These are phyloP conservation scores for Zosterops borbonicus DNA, from an alignment of 2,113 vertebrate genomes.

Conservation along the genomic window DNA sequence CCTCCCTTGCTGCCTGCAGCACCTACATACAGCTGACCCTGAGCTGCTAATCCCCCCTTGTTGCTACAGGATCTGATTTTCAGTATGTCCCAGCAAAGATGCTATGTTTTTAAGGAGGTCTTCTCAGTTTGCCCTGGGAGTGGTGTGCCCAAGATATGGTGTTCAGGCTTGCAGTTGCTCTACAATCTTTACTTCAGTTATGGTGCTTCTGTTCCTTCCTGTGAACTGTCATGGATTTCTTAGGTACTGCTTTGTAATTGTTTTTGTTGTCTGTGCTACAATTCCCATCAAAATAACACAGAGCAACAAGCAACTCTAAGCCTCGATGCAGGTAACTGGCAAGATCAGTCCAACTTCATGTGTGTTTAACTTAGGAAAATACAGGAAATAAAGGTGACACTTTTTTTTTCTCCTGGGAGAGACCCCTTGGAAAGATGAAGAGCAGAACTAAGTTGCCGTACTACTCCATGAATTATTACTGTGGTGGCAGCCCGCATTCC, in stretches of 20 bases:
- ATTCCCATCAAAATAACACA: neutral
- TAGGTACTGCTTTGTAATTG: neutral
- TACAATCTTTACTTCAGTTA: neutral
- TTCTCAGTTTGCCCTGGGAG: neutral
- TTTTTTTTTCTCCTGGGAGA: neutral
- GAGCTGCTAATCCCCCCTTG: neutral
- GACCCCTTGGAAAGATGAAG: neutral
- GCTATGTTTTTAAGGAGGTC: neutral
- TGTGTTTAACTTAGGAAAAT: neutral
- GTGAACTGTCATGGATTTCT: neutral
- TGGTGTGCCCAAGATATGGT: neutral
- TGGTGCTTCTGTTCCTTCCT: neutral
- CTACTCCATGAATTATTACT: neutral
- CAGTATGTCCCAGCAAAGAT: neutral
- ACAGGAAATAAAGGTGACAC: neutral
- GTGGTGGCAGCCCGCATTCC: neutral
- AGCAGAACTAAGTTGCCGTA: neutral
- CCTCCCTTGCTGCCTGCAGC: neutral
- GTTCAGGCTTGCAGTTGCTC: neutral
- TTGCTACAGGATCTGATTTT: neutral
- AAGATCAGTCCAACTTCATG: neutral
- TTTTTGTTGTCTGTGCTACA: neutral
- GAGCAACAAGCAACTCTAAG: neutral
- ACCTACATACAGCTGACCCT: neutral
- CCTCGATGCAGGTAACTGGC: neutral